phyloP scores from a whole-genome alignment of 2,113 vertebrate genomes.

The Tragelaphus strepsiceros region DNA sequence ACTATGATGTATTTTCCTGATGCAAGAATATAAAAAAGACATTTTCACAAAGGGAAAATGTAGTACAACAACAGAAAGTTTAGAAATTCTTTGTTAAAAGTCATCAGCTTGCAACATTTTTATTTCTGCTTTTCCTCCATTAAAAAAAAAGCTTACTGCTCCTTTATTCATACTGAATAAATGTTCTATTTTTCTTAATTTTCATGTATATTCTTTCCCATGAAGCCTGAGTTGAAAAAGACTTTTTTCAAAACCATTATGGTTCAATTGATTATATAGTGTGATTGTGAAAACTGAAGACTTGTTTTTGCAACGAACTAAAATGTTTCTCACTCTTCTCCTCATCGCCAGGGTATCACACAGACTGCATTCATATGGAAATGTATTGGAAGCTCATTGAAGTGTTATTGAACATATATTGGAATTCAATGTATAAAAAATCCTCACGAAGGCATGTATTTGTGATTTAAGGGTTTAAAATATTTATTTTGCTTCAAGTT shows the following conservation, averaged over 20 bases:
- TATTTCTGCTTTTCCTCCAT: not conserved
- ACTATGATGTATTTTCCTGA: not conserved
- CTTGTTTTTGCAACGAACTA: not conserved
- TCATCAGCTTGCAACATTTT: not conserved
- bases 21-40: not conserved
- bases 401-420: not conserved
- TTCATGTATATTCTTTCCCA: not conserved
- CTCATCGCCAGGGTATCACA: not conserved
- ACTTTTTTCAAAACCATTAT: not conserved
- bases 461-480: slow-evolving; percentile 12
- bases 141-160: not conserved
- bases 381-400: slow-evolving; percentile 22
- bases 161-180: not conserved
- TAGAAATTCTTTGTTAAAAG: not conserved
- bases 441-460: not conserved
- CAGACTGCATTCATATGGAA: not conserved
- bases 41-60: not conserved
- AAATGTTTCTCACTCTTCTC: not conserved
- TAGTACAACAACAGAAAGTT: not conserved
- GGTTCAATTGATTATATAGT: not conserved
- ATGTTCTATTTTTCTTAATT: not conserved
- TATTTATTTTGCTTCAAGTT: not conserved
- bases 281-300: not conserved
- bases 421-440: not conserved
- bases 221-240: not conserved